Evolutionary conservation across 2,797 vertebrate genomes (phyloP).

Genomic region (Pterois miles): DNA sequence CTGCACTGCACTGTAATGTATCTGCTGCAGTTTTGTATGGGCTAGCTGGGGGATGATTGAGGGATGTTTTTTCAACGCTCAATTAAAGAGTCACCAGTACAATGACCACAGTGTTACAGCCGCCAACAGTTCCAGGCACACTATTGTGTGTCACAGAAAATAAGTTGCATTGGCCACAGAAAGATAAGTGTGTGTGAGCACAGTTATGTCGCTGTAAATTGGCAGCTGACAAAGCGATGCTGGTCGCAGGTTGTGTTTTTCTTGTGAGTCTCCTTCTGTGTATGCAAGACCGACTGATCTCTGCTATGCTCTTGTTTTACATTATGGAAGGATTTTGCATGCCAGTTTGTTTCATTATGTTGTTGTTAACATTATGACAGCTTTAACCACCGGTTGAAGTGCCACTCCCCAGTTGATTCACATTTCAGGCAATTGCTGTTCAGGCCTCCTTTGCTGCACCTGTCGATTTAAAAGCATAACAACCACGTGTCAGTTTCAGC

Average conservation of each 20-base stretch:
- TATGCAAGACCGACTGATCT: background rate
- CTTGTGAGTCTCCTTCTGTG: background rate
- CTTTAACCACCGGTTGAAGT: background rate
- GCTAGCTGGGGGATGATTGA: constrained; percentile 44
- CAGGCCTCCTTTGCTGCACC: constrained; percentile 8
- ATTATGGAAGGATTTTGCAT: background rate
- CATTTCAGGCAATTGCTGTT: background rate
- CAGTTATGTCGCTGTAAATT: constrained; percentile 63
- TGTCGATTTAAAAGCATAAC: constrained; percentile 17
- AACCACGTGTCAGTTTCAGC: constrained; percentile 13
- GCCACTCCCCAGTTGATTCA: constrained; percentile 28
- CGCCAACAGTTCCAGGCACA: constrained; percentile 76
- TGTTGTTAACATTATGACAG: background rate
- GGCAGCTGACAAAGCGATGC: constrained; percentile 50
- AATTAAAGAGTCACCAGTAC: constrained; percentile 72
- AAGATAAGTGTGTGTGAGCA: constrained; percentile 51
- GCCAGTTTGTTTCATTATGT: constrained; percentile 9
- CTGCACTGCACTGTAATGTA: background rate
- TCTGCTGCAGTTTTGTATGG: constrained; percentile 44
- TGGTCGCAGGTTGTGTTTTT: constrained; percentile 2
- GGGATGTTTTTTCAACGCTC: constrained; percentile 63
- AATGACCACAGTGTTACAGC: constrained; percentile 75
- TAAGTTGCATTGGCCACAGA: constrained; percentile 51
- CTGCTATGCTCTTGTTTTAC: constrained; percentile 1
- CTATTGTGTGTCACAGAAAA: constrained; percentile 66